Evolutionary conservation across 2,113 vertebrate genomes (phyloP).

Genomic region (Gnathonemus longibarbis): DNA sequence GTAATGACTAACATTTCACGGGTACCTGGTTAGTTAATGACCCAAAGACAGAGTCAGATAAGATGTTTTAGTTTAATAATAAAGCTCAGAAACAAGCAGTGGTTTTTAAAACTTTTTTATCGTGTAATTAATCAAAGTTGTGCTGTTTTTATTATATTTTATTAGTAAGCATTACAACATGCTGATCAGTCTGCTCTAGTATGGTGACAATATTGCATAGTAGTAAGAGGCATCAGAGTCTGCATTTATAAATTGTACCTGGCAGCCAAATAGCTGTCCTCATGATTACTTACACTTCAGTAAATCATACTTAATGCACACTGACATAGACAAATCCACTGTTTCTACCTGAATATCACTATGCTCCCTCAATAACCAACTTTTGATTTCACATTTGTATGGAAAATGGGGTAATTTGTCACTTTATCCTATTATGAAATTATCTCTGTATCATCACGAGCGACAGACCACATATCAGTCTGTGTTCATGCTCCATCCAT

Average conservation of each 20-base stretch:
- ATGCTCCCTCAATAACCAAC: neutral
- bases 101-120: neutral
- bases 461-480: neutral
- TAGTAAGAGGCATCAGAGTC: neutral
- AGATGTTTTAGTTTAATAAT: neutral
- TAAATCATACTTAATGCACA: neutral
- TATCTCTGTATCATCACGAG: neutral
- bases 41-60: neutral
- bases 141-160: neutral
- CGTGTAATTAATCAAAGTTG: neutral
- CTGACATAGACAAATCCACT: neutral
- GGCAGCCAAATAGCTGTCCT: neutral
- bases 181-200: neutral
- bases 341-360: neutral
- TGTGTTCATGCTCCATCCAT: neutral
- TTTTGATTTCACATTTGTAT: neutral
- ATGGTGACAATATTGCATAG: neutral
- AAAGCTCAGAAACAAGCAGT: neutral
- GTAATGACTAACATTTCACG: neutral
- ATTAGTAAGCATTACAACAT: neutral
- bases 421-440: neutral
- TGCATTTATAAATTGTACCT: neutral
- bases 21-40: neutral
- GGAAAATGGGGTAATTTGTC: neutral
- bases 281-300: neutral